Base-by-base conservation (phyloP, 2,888 invertebrate species). In the Hypomecis atomaria region DNA sequence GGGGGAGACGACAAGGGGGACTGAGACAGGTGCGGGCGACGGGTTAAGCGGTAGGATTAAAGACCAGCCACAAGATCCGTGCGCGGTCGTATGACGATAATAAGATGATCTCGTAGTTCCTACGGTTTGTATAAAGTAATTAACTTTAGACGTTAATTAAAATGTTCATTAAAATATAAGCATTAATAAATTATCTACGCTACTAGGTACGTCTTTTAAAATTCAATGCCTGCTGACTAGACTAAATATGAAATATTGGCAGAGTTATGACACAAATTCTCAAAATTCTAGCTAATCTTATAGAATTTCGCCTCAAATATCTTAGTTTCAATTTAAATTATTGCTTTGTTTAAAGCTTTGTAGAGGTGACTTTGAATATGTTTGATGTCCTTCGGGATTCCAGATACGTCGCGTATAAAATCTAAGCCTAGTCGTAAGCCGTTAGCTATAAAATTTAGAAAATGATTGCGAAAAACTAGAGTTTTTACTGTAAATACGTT, bases 351-450 rank as follows among this genome's bases (percentile, higher is more conserved):
- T 9, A 57, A 60, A 63, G 43, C 47, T 64, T 40, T 37, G 13
- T 49, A 62, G 64, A 66, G 69, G 65, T 72, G 67, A 68, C 71
- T 67, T 62, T 66, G 48, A 56, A 71, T 69, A 53, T 69, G 69
- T 70, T 71, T 68, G 53, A 44, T 65, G 50, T 71, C 70, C 67
- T 70, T 66, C 23, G 64, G 69, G 73, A 72, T 68, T 63, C 33
- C 37, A 70, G 66, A 72, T 70, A 23, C 66, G 68, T 76, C 64
- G 68, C 42, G 61, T 71, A 60, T 71, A 67, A 69, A 71, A 54
- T 68, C 62, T 67, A 11, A 52, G 66, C 62, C 68, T 68, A 67
- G 67, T 70, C 53, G 23, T 49, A 53, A 64, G 61, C 52, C 13
- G 34, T 47, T 52, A 60, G 49, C 53, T 50, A 56, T 55, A 36